These are phyloP conservation scores for Eilema sororculum DNA, from an alignment of 2,888 invertebrate species.

Conservation along the genomic window DNA sequence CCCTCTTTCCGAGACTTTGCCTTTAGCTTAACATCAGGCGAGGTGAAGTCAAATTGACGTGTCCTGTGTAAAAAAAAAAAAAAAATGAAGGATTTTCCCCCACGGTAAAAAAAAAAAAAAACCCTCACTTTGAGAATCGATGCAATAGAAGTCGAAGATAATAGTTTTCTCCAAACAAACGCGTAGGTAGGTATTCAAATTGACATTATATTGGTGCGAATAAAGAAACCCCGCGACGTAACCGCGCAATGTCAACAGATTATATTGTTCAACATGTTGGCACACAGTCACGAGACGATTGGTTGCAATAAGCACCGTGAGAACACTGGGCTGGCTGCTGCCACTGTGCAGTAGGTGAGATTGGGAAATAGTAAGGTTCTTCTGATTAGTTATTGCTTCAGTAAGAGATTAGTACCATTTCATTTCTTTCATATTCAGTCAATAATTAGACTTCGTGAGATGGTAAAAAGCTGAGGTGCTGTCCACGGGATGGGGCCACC, in stretches of 20 bases:
- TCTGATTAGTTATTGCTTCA: slow-evolving; percentile 1
- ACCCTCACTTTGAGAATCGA: neutral
- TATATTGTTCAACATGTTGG: slow-evolving; percentile 12
- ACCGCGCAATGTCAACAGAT: slow-evolving; percentile 10
- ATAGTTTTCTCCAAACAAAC: slow-evolving; percentile 14
- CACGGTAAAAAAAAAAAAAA: no score
- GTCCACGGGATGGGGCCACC: no score
- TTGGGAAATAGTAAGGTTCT: neutral
- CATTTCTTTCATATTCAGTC: no score
- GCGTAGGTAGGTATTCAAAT: slow-evolving; percentile 3
- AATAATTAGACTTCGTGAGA: no score
- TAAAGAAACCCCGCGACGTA: neutral
- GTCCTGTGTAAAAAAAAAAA: no score
- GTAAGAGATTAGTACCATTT: neutral
- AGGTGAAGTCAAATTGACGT: no score
- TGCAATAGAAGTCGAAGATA: neutral
- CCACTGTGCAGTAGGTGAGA: slow-evolving; percentile 3
- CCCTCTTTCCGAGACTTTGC: no score
- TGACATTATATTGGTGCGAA: slow-evolving; percentile 4
- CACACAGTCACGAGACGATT: slow-evolving; percentile 9
- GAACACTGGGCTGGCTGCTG: slow-evolving; percentile 1
- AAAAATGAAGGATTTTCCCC: no score
- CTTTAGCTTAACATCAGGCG: no score
- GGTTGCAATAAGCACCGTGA: slow-evolving; percentile 1
- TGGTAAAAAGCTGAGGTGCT: no score